These are phyloP conservation scores for Carduelis carduelis DNA, from an alignment of 2,797 vertebrate species.

Conservation along the genomic window DNA sequence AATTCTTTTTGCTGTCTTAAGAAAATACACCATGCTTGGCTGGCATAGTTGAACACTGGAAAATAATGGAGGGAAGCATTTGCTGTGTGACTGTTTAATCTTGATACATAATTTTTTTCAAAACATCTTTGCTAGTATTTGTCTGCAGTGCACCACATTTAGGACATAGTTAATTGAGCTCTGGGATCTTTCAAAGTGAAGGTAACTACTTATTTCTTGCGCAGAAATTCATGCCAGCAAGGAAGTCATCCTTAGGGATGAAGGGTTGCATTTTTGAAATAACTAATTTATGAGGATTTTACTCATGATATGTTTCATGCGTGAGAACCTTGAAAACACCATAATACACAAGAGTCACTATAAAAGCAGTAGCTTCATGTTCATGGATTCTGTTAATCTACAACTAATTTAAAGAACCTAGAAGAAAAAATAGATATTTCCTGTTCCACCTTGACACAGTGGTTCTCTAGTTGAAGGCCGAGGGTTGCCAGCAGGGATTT, in stretches of 20 bases:
- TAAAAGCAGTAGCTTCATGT: neutral
- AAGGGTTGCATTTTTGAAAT: neutral
- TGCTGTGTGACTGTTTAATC: neutral
- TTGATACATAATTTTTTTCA: neutral
- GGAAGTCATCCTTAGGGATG: neutral
- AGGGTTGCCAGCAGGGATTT: neutral
- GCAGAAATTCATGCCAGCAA: neutral
- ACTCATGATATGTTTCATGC: rapidly evolving
- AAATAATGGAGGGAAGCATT: neutral
- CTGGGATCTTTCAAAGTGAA: neutral
- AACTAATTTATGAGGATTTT: neutral
- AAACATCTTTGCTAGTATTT: neutral
- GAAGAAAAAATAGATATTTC: neutral
- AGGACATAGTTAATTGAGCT: neutral
- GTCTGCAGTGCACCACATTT: neutral
- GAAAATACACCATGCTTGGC: neutral
- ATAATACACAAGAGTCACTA: rapidly evolving
- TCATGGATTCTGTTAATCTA: neutral
- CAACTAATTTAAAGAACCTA: neutral
- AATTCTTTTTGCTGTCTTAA: neutral
- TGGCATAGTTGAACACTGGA: neutral
- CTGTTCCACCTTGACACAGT: neutral
- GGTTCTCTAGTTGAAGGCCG: neutral
- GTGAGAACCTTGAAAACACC: neutral
- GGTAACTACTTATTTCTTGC: neutral